Evolutionary conservation across 2,888 invertebrate species (phyloP), one percentile per base, ranked within the genome.

Genomic region (Pollenia labialis): DNA sequence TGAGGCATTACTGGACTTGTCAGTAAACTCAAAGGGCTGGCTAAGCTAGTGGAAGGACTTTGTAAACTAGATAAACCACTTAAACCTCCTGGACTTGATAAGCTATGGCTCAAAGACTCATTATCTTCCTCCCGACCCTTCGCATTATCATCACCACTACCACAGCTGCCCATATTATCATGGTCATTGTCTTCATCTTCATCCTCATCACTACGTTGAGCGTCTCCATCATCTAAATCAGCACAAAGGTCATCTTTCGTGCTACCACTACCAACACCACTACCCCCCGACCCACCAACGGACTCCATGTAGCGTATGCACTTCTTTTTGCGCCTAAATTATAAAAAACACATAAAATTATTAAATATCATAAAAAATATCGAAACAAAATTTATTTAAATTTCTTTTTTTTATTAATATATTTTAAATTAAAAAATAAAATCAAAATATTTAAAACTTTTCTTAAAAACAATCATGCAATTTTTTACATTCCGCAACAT

Each of bases 221-320:
- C 91, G 88, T 89, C 88, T n/a, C 80, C 18, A 48, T 89, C 88
- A 23, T 89, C 89, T 90, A 96, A 94, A 91, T 96, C 96, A 91
- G 96, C 96, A 93, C 96, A 96, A 54, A 87, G 89, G 46, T 88
- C 88, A 44, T 89, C 87, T 82, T 96, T 96, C 90, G 96, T 96
- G 93, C 96, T 96, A 44, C 90, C 90, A 58, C 88, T 89, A 60
- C 90, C 89, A 32, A 32, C 96, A 93, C 96, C 96, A 44, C 90
- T 90, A 58, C 88, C 89, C 58, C 90, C 89, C 54, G 88, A 90
- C 54, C 88, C 89, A 94, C 96, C 94, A 94, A 95, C 94, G 90
- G 97, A 96, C 95, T 98, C 98, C 96, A 98, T 97, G 95, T 98
- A 98, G 90, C 98, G 97, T 92, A 98, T 97, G 95, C 98, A 98